Evolutionary conservation across 2,113 vertebrate genomes (phyloP).

Genomic region (Nothocercus nigrocapillus): DNA sequence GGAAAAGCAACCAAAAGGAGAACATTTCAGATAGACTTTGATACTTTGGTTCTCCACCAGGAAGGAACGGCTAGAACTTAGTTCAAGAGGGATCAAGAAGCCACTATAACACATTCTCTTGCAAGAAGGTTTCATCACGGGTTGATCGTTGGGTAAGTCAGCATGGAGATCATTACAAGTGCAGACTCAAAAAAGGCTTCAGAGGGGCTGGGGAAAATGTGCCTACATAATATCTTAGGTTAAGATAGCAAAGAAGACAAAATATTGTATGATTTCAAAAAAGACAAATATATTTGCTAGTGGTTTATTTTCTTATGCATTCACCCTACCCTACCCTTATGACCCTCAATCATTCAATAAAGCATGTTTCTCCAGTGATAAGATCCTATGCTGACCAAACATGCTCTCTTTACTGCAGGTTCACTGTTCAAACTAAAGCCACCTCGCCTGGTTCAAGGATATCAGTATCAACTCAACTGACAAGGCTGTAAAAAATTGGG

Average conservation of each 20-base stretch:
- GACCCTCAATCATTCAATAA: slow-evolving; percentile 54
- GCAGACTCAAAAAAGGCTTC: not conserved
- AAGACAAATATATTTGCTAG: not conserved
- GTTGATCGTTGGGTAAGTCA: not conserved
- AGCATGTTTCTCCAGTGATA: slow-evolving; percentile 46
- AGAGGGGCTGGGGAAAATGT: not conserved
- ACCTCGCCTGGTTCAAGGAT: slow-evolving; percentile 51
- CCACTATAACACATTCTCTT: not conserved
- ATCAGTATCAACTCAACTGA: slow-evolving; percentile 25
- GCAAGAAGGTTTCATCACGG: not conserved
- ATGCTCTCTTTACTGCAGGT: slow-evolving; percentile 44
- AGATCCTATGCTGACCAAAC: slow-evolving; percentile 56
- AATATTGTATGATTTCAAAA: not conserved
- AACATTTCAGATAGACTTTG: not conserved
- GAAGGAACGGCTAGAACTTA: not conserved
- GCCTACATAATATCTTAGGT: not conserved
- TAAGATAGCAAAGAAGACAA: not conserved
- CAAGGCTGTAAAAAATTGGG: slow-evolving; percentile 57
- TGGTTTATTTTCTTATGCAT: not conserved
- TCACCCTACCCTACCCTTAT: not conserved
- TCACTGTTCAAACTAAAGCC: slow-evolving; percentile 56
- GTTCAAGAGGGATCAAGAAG: not conserved
- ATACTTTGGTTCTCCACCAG: not conserved
- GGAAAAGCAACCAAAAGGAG: not conserved
- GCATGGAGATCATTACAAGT: not conserved